Base-by-base conservation (phyloP, 2,888 invertebrate genomes). In the Amphipoea oculea region DNA sequence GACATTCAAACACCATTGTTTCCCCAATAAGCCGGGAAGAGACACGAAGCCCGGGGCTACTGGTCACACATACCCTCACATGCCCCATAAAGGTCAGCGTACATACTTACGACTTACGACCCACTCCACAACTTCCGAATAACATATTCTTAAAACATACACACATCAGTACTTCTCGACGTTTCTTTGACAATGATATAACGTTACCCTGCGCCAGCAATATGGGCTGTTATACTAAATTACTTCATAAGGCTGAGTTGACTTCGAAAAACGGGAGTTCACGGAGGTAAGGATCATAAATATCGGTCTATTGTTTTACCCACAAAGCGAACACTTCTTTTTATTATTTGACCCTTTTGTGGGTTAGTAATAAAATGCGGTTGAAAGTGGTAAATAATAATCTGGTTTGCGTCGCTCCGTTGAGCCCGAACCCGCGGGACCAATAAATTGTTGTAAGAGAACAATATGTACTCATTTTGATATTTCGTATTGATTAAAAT, bases 301-400 rank as follows among this genome's bases (percentile, higher is more conserved):
- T 92, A 92, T 89, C 79, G 79, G 83, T 86, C 89, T 90, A 92
- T 93, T 92, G 91, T 91, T 90, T 88, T 83, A 85, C 79, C 78
- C 88, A 91, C 91, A 92, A 90, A 90, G 90, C 89, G 88, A 90
- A 89, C 88, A 91, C 89, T 91, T 91, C 88, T 92, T 93, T 93
- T 92, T 92, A 92, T 91, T 91, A 92, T 90, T 91, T 92, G 91
- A 92, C 90, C 92, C 90, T 92, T 93, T 92, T 91, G 90, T 90
- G 91, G 88, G 89, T 86, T 84, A 85, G 89, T 88, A 91, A 91
- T 92, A 92, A 92, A 93, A 92, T 88, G 91, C 90, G 92, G 92
- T 90, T 89, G 89, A 89, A 91, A 92, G 92, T 92, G 93, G 91
- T 92, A 92, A 92, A 93, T 92, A 93, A 93, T 93, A 92, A 93